Conservation (phyloP, 2,113 vertebrate genomes). For the Nibea coibor region DNA sequence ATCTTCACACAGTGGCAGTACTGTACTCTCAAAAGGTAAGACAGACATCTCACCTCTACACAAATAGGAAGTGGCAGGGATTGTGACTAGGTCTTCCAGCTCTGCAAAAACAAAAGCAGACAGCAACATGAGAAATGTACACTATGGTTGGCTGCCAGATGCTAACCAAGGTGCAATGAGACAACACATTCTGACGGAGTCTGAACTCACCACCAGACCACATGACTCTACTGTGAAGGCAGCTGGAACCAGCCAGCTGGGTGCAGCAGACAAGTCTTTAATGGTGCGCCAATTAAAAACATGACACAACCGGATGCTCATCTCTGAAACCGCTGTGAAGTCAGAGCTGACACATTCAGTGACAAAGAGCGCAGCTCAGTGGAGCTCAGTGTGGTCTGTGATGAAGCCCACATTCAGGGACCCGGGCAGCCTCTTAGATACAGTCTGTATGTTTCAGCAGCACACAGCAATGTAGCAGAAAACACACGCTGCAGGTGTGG, state of each 20-base stretch:
- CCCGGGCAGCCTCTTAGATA: background rate
- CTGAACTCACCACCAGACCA: slow-evolving; percentile 34
- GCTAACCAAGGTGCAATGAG: background rate
- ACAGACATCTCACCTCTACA: slow-evolving; percentile 32
- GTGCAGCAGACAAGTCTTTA: slow-evolving; percentile 30
- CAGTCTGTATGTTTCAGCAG: no score
- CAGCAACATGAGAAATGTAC: slow-evolving; percentile 22
- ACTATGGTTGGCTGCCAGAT: background rate
- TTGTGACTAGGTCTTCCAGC: slow-evolving; percentile 20
- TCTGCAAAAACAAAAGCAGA: slow-evolving; percentile 50
- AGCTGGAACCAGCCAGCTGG: slow-evolving; percentile 54
- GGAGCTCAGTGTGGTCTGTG: background rate
- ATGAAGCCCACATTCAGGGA: background rate
- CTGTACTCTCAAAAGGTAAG: background rate
- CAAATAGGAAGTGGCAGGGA: slow-evolving; percentile 19
- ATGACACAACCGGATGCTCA: slow-evolving; percentile 26
- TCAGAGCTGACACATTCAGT: no score
- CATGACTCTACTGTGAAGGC: background rate
- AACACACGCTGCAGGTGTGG: no score
- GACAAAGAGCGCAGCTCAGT: background rate
- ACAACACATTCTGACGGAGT: slow-evolving; percentile 22
- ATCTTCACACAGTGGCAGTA: background rate
- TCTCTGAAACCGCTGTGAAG: background rate
- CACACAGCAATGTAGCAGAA: no score
- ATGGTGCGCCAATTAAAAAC: slow-evolving; percentile 47